phyloP scores from a whole-genome alignment of 2,888 invertebrate species.

The Tetanocera ferruginea region DNA sequence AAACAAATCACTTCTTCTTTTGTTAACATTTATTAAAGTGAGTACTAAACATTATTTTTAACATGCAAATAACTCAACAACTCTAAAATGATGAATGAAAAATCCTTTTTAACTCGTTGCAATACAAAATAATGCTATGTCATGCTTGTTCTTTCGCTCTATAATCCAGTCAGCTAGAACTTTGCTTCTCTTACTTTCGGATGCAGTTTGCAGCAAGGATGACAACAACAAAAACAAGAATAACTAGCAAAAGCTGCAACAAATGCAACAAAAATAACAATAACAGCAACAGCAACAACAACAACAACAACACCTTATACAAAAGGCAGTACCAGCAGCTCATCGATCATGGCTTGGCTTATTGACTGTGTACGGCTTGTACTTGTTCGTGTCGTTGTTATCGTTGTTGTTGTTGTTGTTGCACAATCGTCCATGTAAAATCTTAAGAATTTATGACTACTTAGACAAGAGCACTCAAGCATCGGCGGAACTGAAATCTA shows the following conservation, averaged over 20 bases:
- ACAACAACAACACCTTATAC: background rate
- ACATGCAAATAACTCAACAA: background rate
- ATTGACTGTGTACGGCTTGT: slow-evolving; percentile 20
- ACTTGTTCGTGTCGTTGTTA: background rate
- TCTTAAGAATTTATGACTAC: slow-evolving; percentile 26
- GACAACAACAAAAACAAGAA: background rate
- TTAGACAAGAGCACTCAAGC: background rate
- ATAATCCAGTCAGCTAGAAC: slow-evolving; percentile 19
- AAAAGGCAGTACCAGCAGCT: background rate
- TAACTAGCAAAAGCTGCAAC: background rate
- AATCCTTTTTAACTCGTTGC: background rate
- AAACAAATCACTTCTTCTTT: background rate
- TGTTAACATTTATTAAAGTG: too few relatives aligned
- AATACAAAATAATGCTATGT: background rate
- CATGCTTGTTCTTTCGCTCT: background rate
- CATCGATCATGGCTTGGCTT: slow-evolving; percentile 27
- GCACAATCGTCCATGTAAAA: slow-evolving; percentile 26
- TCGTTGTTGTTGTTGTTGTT: background rate
- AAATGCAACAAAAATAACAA: background rate
- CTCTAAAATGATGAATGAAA: background rate
- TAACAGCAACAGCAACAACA: background rate
- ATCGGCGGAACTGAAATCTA: background rate
- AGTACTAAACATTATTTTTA: too few relatives aligned
- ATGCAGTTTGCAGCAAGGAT: background rate
- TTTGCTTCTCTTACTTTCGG: background rate